Percentiles rank a stretch among this genome's conserved stretches.
Conservation (phyloP, 2,113 vertebrate genomes). For the Anolis sagrei region DNA sequence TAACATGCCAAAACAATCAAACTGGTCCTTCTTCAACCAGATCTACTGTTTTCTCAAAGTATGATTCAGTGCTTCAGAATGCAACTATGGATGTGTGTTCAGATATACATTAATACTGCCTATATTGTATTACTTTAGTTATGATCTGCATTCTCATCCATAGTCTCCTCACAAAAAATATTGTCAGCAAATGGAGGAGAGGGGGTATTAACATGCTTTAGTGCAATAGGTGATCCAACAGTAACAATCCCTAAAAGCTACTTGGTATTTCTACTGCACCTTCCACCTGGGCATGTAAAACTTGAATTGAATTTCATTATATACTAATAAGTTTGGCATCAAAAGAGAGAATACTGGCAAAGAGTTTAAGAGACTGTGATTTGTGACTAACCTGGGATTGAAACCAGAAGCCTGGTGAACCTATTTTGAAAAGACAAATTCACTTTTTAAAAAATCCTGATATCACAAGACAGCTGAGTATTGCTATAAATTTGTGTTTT, state of each 20-base stretch:
- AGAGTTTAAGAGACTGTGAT: conserved; percentile 7
- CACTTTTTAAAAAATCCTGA: not conserved
- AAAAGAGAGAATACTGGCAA: not conserved
- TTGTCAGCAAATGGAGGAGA: no score
- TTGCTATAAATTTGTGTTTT: not conserved
- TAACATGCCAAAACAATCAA: not conserved
- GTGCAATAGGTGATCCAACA: not conserved
- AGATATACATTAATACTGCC: not conserved
- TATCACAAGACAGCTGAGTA: not conserved
- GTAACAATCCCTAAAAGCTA: not conserved
- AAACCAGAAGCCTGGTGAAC: not conserved
- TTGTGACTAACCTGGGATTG: not conserved
- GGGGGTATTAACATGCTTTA: no score
- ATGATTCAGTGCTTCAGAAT: not conserved
- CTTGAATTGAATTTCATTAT: conserved; percentile 7
- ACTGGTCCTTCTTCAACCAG: not conserved
- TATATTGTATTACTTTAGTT: no score
- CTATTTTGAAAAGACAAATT: not conserved
- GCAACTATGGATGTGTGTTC: no score
- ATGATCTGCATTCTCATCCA: not conserved
- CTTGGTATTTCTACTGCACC: not conserved
- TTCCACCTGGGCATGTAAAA: not conserved
- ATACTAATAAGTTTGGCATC: not conserved
- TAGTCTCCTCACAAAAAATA: not conserved
- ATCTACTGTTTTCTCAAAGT: no score